Conservation (phyloP, 1,140 invertebrate species). For the Brachystomella parvula region DNA sequence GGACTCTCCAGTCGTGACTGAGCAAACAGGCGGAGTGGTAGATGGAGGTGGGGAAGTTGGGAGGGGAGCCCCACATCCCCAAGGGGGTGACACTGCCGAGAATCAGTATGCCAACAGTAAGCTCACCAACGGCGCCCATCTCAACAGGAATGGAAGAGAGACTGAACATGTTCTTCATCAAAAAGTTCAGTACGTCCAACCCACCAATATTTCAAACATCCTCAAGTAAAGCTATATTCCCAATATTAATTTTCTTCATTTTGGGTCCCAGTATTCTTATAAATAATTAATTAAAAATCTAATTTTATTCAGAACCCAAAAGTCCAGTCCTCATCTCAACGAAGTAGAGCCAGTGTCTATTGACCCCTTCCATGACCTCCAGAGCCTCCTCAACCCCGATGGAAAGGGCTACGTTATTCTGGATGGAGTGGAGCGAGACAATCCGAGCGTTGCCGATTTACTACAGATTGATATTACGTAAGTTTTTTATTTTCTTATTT, state of each 20-base stretch:
- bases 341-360: conserved; percentile 9
- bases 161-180: conserved; percentile 21
- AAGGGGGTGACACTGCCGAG: conserved; percentile 28
- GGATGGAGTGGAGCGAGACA: conserved; percentile 36
- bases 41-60: conserved; percentile 15
- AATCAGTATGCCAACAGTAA: conserved; percentile 38
- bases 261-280: too few relatives aligned
- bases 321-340: too few relatives aligned
- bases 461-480: conserved; percentile 37
- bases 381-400: conserved; percentile 32
- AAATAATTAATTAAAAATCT: too few relatives aligned
- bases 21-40: not conserved
- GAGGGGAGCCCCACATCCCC: not conserved
- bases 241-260: too few relatives aligned
- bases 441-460: conserved; percentile 33
- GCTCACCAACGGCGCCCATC: conserved; percentile 14
- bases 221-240: too few relatives aligned
- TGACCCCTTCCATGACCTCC: conserved; percentile 30
- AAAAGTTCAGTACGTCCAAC: conserved; percentile 35
- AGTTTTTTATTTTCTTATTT: conserved; percentile 20
- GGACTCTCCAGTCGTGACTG: not conserved
- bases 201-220: conserved; percentile 27
- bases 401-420: conserved; percentile 38
- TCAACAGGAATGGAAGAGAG: not conserved
- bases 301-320: too few relatives aligned